Evolutionary conservation across 2,797 vertebrate species (phyloP).

Genomic region (Aplochiton taeniatus): DNA sequence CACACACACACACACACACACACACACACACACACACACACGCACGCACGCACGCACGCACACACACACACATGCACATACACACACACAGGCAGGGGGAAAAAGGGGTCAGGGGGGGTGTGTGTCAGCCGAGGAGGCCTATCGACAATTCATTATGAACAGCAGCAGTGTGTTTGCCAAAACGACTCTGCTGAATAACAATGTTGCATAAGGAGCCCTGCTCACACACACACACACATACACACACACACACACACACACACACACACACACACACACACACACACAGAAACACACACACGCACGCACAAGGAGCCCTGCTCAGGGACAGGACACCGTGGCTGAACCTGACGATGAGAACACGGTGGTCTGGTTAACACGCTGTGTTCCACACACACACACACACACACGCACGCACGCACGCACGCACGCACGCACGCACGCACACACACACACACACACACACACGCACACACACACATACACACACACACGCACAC

Average conservation of each 20-base stretch:
- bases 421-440: no score
- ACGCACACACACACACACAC: background rate
- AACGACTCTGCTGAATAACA: no score
- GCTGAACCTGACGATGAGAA: no score
- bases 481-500: conserved; percentile 20
- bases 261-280: conserved; percentile 13
- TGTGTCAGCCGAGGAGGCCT: no score
- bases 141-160: no score
- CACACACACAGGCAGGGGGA: background rate
- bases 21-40: conserved; percentile 16
- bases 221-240: conserved; percentile 28
- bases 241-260: conserved; percentile 27
- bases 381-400: no score
- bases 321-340: no score
- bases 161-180: no score
- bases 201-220: no score
- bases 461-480: background rate
- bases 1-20: background rate
- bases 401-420: background rate
- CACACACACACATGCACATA: conserved; percentile 28
- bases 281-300: background rate
- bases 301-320: background rate
- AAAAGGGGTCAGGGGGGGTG: no score
- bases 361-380: no score
- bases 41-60: conserved; percentile 25